phyloP scores from a whole-genome alignment of 2,888 invertebrate species.

The Lasioglossum villosulum region DNA sequence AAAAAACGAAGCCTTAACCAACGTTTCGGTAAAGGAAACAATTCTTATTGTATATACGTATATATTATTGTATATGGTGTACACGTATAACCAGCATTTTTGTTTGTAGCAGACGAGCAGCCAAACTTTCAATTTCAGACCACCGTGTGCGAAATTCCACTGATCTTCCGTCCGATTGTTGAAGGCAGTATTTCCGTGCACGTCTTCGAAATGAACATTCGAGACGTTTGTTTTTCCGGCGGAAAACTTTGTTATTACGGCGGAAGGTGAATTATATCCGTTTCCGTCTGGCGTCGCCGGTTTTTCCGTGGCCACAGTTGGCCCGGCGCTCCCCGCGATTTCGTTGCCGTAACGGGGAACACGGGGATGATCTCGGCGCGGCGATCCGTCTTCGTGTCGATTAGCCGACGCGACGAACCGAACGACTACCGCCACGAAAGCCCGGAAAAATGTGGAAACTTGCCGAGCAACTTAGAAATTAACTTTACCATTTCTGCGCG shows the following conservation, averaged over 20 bases:
- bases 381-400: slow-evolving; percentile 14
- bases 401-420: not conserved
- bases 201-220: too few species aligned
- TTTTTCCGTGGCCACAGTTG: not conserved
- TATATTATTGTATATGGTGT: too few species aligned
- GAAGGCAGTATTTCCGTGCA: too few species aligned
- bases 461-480: not conserved
- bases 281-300: slow-evolving; percentile 32
- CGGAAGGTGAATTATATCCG: slow-evolving; percentile 49
- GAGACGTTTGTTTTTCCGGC: slow-evolving; percentile 13
- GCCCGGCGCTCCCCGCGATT: not conserved
- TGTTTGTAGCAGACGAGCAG: too few species aligned
- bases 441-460: not conserved
- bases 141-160: too few species aligned
- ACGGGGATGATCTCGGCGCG: not conserved
- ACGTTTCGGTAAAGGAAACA: too few species aligned
- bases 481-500: not conserved
- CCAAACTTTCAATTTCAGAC: too few species aligned
- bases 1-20: too few species aligned
- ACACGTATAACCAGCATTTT: too few species aligned
- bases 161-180: too few species aligned
- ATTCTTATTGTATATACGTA: too few species aligned
- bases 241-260: slow-evolving; percentile 49
- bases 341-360: not conserved
- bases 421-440: not conserved